phyloP scores from a whole-genome alignment of 2,888 invertebrate species.

The Tachystola acroxantha region DNA sequence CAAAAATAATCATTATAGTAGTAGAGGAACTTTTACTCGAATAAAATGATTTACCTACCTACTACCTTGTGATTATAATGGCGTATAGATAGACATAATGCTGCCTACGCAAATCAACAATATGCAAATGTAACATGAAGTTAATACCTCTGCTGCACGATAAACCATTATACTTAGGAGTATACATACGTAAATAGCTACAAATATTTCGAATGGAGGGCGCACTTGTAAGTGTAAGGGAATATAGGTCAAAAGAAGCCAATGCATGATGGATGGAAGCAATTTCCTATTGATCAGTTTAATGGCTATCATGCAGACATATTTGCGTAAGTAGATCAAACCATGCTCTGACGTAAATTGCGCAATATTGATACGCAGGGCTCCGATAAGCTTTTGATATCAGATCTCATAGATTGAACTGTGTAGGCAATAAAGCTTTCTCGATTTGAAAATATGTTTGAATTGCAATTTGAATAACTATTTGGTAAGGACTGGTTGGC shows the following conservation, averaged over 20 bases:
- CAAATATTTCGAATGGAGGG: conserved; percentile 5
- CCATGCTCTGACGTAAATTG: conserved; percentile 17
- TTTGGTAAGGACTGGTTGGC: too few species aligned
- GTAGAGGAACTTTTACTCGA: background rate
- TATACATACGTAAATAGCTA: too few species aligned
- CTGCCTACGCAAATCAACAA: conserved; percentile 1
- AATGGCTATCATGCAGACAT: conserved; percentile 28
- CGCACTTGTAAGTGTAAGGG: conserved; percentile 5
- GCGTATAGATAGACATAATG: conserved; percentile 2
- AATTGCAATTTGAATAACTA: too few species aligned
- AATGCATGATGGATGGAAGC: conserved; percentile 54
- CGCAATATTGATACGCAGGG: conserved; percentile 3
- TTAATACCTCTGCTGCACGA: background rate
- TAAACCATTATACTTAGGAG: too few species aligned
- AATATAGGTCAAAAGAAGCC: conserved; percentile 39
- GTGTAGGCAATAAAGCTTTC: too few species aligned
- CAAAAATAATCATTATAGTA: too few species aligned
- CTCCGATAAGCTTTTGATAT: too few species aligned
- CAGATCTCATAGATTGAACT: background rate
- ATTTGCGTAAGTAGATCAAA: conserved; percentile 33
- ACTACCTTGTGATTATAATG: background rate
- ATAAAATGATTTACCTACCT: background rate
- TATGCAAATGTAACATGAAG: background rate
- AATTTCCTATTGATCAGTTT: conserved; percentile 52
- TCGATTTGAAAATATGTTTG: too few species aligned